Evolutionary conservation across 2,888 invertebrate genomes (phyloP).

Genomic region (Rhagonycha fulva): DNA sequence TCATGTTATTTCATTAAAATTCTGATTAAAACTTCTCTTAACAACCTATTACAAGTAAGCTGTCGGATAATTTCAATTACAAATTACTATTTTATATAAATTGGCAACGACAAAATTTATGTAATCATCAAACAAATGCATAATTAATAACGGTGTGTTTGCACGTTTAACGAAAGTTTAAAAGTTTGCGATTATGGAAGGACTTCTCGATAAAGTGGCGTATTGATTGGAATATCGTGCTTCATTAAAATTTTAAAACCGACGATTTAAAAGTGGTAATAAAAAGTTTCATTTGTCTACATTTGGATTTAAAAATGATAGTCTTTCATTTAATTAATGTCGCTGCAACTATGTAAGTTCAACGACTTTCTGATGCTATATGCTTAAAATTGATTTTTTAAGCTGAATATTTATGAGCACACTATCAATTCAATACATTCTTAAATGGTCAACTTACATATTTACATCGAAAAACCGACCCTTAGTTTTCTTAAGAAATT

Average conservation of each 20-base stretch:
- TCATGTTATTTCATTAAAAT: not conserved
- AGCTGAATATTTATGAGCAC: not conserved
- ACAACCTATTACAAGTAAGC: not conserved
- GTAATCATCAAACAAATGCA: not conserved
- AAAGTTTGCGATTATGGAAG: not conserved
- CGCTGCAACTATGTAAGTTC: not conserved
- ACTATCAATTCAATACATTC: no score
- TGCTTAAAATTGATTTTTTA: not conserved
- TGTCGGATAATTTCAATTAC: not conserved
- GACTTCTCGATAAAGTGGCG: not conserved
- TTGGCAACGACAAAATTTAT: not conserved
- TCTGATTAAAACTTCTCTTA: not conserved
- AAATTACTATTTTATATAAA: not conserved
- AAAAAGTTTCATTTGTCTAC: not conserved
- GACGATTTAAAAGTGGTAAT: not conserved
- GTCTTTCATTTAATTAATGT: not conserved
- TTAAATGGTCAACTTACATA: not conserved
- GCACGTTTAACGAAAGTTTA: not conserved
- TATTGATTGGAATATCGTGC: not conserved
- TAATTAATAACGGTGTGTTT: not conserved
- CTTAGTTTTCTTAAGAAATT: not conserved
- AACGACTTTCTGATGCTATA: not conserved
- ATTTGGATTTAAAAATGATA: not conserved
- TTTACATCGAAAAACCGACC: not conserved
- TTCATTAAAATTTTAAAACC: not conserved